Conservation (phyloP, 2,888 invertebrate species). For the Pammene fasciana region DNA sequence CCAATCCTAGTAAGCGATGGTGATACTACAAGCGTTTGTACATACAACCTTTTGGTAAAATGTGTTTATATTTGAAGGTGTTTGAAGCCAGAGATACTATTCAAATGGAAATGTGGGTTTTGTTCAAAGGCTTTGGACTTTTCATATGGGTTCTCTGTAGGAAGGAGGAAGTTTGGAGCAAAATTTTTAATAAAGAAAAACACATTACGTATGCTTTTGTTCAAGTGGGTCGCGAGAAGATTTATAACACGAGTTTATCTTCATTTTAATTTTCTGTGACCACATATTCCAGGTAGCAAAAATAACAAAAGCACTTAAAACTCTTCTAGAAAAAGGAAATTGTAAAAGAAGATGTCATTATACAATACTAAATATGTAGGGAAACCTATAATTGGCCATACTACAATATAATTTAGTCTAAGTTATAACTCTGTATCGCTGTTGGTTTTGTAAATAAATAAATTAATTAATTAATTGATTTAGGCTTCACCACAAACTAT, state of each 20-base stretch:
- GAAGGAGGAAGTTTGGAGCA: conserved; percentile 41
- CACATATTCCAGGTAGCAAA: neutral
- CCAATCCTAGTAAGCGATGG: neutral
- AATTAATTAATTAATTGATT: no score
- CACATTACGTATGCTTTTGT: conserved; percentile 12
- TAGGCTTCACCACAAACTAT: no score
- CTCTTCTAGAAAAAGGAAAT: no score
- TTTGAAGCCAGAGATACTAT: conserved; percentile 62
- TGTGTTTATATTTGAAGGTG: conserved; percentile 24
- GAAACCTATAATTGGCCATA: no score
- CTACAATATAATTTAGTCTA: no score
- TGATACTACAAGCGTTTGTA: neutral
- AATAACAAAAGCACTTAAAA: no score
- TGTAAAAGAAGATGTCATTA: no score
- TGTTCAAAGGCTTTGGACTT: conserved; percentile 51
- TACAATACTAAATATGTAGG: no score
- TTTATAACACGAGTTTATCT: neutral
- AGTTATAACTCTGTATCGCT: no score
- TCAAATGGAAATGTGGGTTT: conserved; percentile 70
- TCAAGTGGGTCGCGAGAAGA: conserved; percentile 2
- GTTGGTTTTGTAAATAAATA: no score
- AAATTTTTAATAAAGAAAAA: conserved; percentile 38
- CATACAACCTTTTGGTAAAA: neutral
- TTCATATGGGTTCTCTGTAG: conserved; percentile 46
- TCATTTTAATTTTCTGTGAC: neutral